Percentiles rank a stretch among this genome's conserved stretches.
Conservation (phyloP, 2,888 invertebrate species). For the Copidosoma aretas region DNA sequence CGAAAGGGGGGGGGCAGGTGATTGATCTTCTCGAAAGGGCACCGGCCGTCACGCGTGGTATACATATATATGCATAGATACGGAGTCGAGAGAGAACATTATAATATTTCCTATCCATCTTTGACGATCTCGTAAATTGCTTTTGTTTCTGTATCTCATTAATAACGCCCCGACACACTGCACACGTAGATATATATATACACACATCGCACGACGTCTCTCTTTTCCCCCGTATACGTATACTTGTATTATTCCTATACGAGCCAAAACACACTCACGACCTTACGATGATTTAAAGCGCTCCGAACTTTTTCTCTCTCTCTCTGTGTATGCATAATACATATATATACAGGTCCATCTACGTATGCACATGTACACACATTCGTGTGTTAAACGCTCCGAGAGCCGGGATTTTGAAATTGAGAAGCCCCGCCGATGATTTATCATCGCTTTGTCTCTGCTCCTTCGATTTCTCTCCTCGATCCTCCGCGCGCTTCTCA, state of each 20-base stretch:
- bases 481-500: too few species aligned
- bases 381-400: not conserved
- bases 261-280: too few species aligned
- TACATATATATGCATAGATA: not conserved
- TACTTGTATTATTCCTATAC: too few species aligned
- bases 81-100: constrained; percentile 11
- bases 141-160: constrained; percentile 36
- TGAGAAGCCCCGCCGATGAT: constrained; percentile 14
- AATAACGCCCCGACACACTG: too few species aligned
- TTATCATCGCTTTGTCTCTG: constrained; percentile 11
- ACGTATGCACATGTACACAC: not conserved
- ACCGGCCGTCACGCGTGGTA: not conserved
- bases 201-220: not conserved
- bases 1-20: constrained; percentile 4
- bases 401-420: constrained; percentile 5
- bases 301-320: not conserved
- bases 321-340: not conserved
- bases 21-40: constrained; percentile 26
- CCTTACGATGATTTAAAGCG: not conserved
- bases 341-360: not conserved
- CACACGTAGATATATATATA: too few species aligned
- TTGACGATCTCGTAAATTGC: constrained; percentile 34
- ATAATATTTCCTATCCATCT: constrained; percentile 16
- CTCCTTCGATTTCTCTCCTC: not conserved
- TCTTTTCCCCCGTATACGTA: too few species aligned